phyloP scores from a whole-genome alignment of 2,888 invertebrate species.

The Chirona hameri region DNA sequence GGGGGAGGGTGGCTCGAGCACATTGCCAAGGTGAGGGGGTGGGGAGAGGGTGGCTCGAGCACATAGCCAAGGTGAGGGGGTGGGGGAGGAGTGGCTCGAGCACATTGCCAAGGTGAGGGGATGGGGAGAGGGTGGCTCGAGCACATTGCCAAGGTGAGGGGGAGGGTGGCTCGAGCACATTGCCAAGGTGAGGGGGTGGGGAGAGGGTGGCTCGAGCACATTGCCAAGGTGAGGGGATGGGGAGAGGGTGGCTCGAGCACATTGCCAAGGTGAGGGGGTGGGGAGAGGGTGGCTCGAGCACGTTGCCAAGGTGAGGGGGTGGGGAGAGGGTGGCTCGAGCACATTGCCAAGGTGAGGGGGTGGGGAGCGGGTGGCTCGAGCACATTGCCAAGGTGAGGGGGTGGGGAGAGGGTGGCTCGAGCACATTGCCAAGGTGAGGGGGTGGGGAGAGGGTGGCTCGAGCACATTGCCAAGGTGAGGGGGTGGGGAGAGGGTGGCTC shows the following conservation, averaged over 20 bases:
- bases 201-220: conserved; percentile 90
- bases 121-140: conserved; percentile 86
- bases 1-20: conserved; percentile 93
- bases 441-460: conserved; percentile 78
- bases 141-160: conserved; percentile 84
- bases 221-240: conserved; percentile 80
- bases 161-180: conserved; percentile 98
- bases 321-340: conserved; percentile 89
- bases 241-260: conserved; percentile 86
- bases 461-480: conserved; percentile 89
- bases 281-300: conserved; percentile 92
- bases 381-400: conserved; percentile 83
- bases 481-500: conserved; percentile 71
- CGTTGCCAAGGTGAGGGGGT: conserved; percentile 77
- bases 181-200: conserved; percentile 74
- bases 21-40: conserved; percentile 77
- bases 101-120: conserved; percentile 83
- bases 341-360: conserved; percentile 79
- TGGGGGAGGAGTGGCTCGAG: conserved; percentile 87
- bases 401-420: conserved; percentile 86
- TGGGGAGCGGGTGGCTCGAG: conserved; percentile 87
- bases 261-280: conserved; percentile 78
- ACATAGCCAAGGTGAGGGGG: conserved; percentile 79
- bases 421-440: conserved; percentile 84
- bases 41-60: conserved; percentile 89